Base-by-base conservation (phyloP, 2,797 vertebrate genomes). In the Synaphobranchus kaupii region DNA sequence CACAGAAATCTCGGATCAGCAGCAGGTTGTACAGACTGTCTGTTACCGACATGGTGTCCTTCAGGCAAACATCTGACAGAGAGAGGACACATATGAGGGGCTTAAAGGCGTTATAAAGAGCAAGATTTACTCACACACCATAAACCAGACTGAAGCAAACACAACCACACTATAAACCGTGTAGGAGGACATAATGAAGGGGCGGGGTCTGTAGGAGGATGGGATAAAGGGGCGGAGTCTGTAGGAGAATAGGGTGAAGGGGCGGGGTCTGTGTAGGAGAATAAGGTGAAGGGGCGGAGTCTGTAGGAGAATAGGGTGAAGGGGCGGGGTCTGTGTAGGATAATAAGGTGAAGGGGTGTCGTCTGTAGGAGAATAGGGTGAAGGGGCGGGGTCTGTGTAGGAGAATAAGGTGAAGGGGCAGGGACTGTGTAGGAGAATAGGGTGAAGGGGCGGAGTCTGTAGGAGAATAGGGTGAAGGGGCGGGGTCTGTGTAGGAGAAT, bases 21-120 rank as follows among this genome's bases (percentile, higher is more conserved):
- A 97, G 97, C 71, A 98, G 94, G 93, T 98, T 98, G 93, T 98
- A 97, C 52, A 98, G 92, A 90, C 97, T 98, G 95, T 98, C 97
- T 0, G 97, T 96, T 90, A 98, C 96, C 0, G 97, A 98, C 97
- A 98, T 98, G 86, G 97, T 98, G 93, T 98, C 98, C 94, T 98
- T 98, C 93, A 98, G 94, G 91, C 97, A 98, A 86, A 98, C 97
- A 76, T 98, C 97, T 98, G 92, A 48, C 86, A 44, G 44, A 87
- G 48, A 83, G 60, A 84, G 73, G 8, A 80, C 68, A 73, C 68
- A 31, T 73, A 39, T 31, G 31, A 39, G 28, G 17, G 28, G 2
- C 31, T 73, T 2, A 17, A 88, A 10, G 89, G 8, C 22, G 86
- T 9, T 25, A 44, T 1, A 73, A 39, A 48, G 66, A 83, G 3